Evolutionary conservation across 53 echinoderm and acorn worm species (phyloP), one percentile per base, ranked within the genome.

Genomic region (Apostichopus leukothele): DNA sequence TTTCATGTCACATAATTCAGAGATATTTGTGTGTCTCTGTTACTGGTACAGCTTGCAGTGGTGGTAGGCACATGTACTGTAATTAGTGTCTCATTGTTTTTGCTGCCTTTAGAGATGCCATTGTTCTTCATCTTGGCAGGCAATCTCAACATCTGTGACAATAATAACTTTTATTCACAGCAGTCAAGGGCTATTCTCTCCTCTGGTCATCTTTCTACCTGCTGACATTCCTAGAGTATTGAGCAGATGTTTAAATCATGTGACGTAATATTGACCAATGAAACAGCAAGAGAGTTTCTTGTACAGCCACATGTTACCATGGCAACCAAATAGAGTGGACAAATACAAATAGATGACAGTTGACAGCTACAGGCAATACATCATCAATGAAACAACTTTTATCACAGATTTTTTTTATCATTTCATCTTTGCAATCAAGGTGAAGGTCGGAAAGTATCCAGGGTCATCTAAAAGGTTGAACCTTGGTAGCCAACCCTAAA

Each of bases 281-380:
- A 79, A 79, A 52, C 79, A 79, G 52, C 77, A 39, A 77, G 77
- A 27, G 52, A 27, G 52, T 77, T 50, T 77, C 63, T 63, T 18
- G 7, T 79, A 53, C 54, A 14, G 51, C 51, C 13, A 51, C 6
- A 11, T 19, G 53, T 79, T 53, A 79, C 79, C 79, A 79, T 79
- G 79, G 79, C 39, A 79, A 79, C 79, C 51, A 26, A 79, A 79
- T 52, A 79, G 53, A 79, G 18, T 79, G 79, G 79, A 79, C 51
- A 79, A 79, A 52, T 18, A 39, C n/a, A 51, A 16, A 16, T 52
- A 51, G n/a, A 75, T 79, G 79, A 79, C 79, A 79, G 53, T 18
- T 79, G 79, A 79, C 79, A 53, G 19, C 79, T 52, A 52, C 51
- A 16, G 19, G 79, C 52, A 16, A 39, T 39, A 39, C 39, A 79